phyloP scores from a whole-genome alignment of 2,797 vertebrate species.

The Jordanella pulchra region DNA sequence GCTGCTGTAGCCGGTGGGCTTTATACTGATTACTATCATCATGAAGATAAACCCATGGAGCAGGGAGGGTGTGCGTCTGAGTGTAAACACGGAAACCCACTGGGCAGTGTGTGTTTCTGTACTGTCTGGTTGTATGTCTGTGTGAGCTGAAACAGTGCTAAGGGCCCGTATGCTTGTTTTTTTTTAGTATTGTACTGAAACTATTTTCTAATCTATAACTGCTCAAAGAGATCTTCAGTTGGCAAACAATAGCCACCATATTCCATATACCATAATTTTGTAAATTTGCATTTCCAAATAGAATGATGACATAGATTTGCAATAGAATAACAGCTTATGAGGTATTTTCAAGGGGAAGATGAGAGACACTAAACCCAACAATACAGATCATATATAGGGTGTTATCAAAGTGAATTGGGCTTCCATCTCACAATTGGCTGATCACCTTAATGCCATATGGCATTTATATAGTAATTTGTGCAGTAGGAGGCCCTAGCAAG shows the following conservation, averaged over 20 bases:
- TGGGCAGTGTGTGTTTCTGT: slow-evolving; percentile 31
- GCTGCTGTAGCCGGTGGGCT: slow-evolving; percentile 72
- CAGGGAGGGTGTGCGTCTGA: slow-evolving; percentile 35
- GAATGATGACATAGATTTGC: no score
- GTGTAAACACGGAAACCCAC: slow-evolving; percentile 14
- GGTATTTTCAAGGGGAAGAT: no score
- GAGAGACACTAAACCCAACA: no score
- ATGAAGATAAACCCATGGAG: slow-evolving; percentile 70
- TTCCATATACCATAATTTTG: no score
- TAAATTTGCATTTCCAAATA: no score
- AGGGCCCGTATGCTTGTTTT: slow-evolving; percentile 21
- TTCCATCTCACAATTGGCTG: no score
- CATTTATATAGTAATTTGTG: no score
- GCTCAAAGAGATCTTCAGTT: slow-evolving; percentile 47
- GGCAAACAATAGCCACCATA: slow-evolving; percentile 40
- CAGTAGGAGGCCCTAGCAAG: no score
- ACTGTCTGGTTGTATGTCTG: slow-evolving; percentile 13
- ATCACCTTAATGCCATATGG: no score
- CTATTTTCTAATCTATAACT: slow-evolving; percentile 52
- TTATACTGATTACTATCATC: slow-evolving; percentile 77
- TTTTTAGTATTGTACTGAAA: slow-evolving; percentile 25
- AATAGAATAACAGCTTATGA: no score
- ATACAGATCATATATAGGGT: no score
- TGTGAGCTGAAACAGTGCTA: slow-evolving; percentile 30
- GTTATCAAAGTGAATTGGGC: no score